Conservation (phyloP, 1,140 invertebrate species). For the Adoxophyes honmai region DNA sequence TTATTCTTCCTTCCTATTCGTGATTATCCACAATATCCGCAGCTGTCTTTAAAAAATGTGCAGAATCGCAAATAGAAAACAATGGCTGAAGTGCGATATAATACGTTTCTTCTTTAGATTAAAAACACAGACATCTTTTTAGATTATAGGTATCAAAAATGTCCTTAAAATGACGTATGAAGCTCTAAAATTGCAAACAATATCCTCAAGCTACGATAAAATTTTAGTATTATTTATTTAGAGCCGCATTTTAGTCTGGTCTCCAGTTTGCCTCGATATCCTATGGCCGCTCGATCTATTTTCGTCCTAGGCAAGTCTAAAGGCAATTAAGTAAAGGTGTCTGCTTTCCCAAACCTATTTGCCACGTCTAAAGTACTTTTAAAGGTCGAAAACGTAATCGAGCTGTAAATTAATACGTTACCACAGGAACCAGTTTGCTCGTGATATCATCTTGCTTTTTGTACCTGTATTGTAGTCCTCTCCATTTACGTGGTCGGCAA, state of each 20-base stretch:
- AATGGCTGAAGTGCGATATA: too few species aligned
- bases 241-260: neutral
- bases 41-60: too few species aligned
- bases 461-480: neutral
- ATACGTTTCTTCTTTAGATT: too few species aligned
- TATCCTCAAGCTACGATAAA: neutral
- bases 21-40: too few species aligned
- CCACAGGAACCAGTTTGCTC: neutral
- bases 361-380: neutral
- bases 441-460: conserved; percentile 15
- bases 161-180: too few species aligned
- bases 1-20: too few species aligned
- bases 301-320: neutral
- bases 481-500: neutral
- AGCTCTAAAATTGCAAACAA: neutral
- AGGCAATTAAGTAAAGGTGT: neutral
- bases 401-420: neutral
- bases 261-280: neutral
- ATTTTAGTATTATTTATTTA: neutral
- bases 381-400: conserved; percentile 10
- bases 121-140: too few species aligned
- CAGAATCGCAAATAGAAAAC: too few species aligned
- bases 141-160: too few species aligned
- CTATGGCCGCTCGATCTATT: too few species aligned
- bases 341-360: neutral